Percentiles rank a stretch among this genome's conserved stretches.
Conservation (phyloP, 2,113 vertebrate species). For the Peromyscus leucopus region DNA sequence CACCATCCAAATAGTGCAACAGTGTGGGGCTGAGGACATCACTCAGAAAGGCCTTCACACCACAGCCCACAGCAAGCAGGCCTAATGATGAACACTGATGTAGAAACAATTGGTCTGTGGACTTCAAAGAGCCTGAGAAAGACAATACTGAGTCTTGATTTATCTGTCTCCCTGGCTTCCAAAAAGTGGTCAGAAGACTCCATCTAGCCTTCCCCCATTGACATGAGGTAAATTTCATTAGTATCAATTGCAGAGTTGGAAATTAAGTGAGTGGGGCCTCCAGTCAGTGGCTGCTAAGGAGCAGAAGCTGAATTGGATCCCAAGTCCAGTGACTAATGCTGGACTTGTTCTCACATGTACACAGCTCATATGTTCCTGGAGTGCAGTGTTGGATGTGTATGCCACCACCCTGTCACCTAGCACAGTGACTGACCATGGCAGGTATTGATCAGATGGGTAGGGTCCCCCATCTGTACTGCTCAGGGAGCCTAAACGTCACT, state of each 20-base stretch:
- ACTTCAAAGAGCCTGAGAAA: not conserved
- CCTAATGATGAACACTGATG: fast-evolving
- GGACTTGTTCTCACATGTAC: not conserved
- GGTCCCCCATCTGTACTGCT: too few species aligned
- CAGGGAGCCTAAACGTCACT: not conserved
- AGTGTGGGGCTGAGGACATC: fast-evolving
- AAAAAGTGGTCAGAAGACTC: not conserved
- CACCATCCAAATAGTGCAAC: not conserved
- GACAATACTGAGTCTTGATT: not conserved
- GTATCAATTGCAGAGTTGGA: not conserved
- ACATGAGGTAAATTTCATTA: not conserved
- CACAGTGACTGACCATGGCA: not conserved
- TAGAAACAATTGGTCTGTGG: not conserved
- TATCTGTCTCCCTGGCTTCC: not conserved
- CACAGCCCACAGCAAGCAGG: not conserved
- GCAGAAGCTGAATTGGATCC: not conserved
- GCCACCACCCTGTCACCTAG: not conserved
- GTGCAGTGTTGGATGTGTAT: not conserved
- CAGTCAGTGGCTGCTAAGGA: too few species aligned
- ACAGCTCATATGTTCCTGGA: fast-evolving
- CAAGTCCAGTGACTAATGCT: not conserved
- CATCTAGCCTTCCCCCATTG: not conserved
- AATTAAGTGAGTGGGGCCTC: too few species aligned
- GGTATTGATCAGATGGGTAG: not conserved
- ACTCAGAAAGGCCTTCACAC: not conserved